These are phyloP conservation scores for Apis florea DNA, from an alignment of 1,140 invertebrate species.

Conservation along the genomic window DNA sequence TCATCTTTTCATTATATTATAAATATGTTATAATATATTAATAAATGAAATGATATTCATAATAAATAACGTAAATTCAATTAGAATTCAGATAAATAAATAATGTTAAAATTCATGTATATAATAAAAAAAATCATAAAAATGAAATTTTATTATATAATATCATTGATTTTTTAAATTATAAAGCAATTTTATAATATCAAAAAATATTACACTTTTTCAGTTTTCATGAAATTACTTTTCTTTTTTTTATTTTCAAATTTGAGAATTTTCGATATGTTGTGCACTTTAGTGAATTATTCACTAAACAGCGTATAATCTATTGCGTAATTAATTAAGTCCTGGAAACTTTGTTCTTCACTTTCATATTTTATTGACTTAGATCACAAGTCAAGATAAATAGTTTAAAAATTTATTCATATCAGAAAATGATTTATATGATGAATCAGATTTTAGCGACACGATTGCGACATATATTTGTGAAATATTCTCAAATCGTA, in stretches of 20 bases:
- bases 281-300: neutral
- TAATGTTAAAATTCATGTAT: too few species aligned
- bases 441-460: conserved; percentile 8
- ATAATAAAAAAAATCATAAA: too few species aligned
- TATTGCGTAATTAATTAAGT: conserved; percentile 4
- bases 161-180: neutral
- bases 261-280: neutral
- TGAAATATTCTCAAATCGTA: conserved; percentile 2
- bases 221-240: neutral
- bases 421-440: conserved; percentile 3
- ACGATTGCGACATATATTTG: conserved; percentile 27
- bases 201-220: neutral
- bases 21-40: too few species aligned
- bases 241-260: neutral
- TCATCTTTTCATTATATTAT: too few species aligned
- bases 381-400: conserved; percentile 31
- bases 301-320: conserved; percentile 7
- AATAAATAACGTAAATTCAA: too few species aligned
- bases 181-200: neutral
- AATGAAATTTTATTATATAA: neutral
- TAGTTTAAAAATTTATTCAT: conserved; percentile 29
- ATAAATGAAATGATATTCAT: too few species aligned
- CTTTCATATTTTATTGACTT: conserved; percentile 41
- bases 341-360: conserved; percentile 1
- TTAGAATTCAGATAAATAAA: too few species aligned